A percentile compares a stretch with the other conserved stretches of the same genome.
Evolutionary conservation across 2,797 vertebrate species (phyloP).

Genomic region (Tarsius wallacei): DNA sequence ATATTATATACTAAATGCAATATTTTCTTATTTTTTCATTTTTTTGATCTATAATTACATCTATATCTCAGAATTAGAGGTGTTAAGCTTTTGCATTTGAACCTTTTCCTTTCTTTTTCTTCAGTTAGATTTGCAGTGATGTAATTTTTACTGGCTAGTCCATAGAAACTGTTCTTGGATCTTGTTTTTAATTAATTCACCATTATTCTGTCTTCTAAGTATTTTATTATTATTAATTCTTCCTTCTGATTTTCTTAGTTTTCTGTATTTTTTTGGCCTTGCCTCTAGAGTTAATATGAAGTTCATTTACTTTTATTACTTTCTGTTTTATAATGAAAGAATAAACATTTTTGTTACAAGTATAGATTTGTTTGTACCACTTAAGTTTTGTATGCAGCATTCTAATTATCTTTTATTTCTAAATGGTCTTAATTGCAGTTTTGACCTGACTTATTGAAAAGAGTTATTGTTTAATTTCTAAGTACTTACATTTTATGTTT

Average conservation of each 20-base stretch:
- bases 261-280: neutral
- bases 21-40: neutral
- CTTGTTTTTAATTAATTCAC: slow-evolving; percentile 53
- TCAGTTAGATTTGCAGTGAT: neutral
- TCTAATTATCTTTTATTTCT: slow-evolving; percentile 45
- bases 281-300: slow-evolving; percentile 24
- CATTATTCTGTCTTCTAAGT: neutral
- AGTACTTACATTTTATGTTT: slow-evolving; percentile 28
- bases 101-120: neutral
- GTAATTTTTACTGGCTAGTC: slow-evolving; percentile 28
- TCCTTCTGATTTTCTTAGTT: slow-evolving; percentile 6
- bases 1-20: neutral
- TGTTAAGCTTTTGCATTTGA: neutral
- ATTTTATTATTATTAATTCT: slow-evolving; percentile 25
- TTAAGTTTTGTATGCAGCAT: neutral
- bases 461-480: slow-evolving; percentile 50
- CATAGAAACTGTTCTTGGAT: neutral
- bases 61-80: neutral
- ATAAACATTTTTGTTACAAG: slow-evolving; percentile 3
- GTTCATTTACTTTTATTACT: slow-evolving; percentile 63
- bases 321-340: slow-evolving; percentile 33
- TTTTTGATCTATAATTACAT: neutral
- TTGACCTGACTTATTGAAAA: neutral
- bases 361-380: neutral
- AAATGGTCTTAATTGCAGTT: slow-evolving; percentile 30